Base-by-base conservation (phyloP, 2,113 vertebrate genomes). In the Speoplatyrhinus poulsoni region DNA sequence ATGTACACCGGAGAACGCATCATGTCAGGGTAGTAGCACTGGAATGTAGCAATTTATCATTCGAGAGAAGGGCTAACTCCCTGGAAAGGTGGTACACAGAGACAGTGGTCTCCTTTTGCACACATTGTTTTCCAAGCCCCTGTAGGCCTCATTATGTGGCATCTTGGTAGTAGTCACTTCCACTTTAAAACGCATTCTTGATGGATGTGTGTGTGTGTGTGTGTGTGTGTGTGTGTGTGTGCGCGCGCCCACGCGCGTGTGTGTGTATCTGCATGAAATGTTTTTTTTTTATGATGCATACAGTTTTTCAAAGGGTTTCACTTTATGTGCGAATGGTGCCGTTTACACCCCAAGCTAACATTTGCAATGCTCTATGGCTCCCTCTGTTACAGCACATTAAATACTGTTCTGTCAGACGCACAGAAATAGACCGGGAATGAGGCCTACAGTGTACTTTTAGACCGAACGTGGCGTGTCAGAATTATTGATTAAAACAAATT, bases 1-100 rank as follows among this genome's bases (percentile, higher is more conserved):
- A 90, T 92, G 91, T 91, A 82, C 88, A 88, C 87, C 87, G 82
- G 85, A 41, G 36, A 6, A 41, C 7, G 54, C 3, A 15, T 55
- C 12, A 55, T 55, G n/a, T n/a, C 15, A n/a, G 53, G 12, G 5
- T 15, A n/a, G 12, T 9, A 9, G 54, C 8, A 19, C n/a, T 19
- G 16, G 16, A 56, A 15, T 17, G 54, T 16, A 19, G 54, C n/a
- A 17, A 17, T 56, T 17, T 15, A 11, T 52, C 9, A 52, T 52
- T 15, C 3, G 49, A 41, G 4, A 41, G 36, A 6, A 41, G 36
- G 4, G 36, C 7, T 6, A 41, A 41, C 36, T 41, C 36, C 36
- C 4, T 6, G 36, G 7, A 41, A 41, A 41, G 36, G 49, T 50
- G 11, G 52, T 54, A n/a, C n/a, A 54, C n/a, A 54, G 9, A 57